These are phyloP conservation scores for Gadopsis marmoratus DNA, from an alignment of 2,797 vertebrate species.

Conservation along the genomic window DNA sequence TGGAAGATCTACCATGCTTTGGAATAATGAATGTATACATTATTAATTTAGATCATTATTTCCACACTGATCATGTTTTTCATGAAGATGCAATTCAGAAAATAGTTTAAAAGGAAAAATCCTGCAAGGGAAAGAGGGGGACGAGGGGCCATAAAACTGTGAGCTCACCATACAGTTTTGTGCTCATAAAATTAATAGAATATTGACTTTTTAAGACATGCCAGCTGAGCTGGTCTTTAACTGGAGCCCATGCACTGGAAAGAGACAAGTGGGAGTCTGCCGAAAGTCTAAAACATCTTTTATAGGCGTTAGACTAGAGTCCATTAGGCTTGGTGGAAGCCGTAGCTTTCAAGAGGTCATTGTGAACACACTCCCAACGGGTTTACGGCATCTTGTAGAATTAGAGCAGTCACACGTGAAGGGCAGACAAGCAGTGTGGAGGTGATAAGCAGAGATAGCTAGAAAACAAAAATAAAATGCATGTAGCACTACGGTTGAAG, in stretches of 20 bases:
- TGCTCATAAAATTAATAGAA: conserved; percentile 66
- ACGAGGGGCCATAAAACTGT: conserved; percentile 37
- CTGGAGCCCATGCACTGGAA: conserved; percentile 25
- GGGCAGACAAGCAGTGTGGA: conserved; percentile 66
- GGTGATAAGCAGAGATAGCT: conserved; percentile 59
- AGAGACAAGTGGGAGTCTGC: conserved; percentile 31
- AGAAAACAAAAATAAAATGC: conserved; percentile 49
- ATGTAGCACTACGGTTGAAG: not conserved
- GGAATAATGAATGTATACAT: conserved; percentile 38
- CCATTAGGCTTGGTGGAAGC: conserved; percentile 69
- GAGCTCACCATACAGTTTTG: conserved; percentile 12
- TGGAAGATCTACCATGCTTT: conserved; percentile 69
- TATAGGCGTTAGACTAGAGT: conserved; percentile 64
- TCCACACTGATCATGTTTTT: conserved; percentile 7
- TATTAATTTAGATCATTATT: conserved; percentile 42
- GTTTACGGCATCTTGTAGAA: conserved; percentile 74
- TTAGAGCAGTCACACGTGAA: conserved; percentile 69
- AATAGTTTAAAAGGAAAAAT: conserved; percentile 22
- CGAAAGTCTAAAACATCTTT: conserved; percentile 59
- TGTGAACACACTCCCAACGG: conserved; percentile 63
- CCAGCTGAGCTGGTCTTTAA: conserved; percentile 61
- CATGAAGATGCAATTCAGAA: conserved; percentile 21
- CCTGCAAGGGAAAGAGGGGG: conserved; percentile 28
- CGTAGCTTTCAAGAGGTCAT: conserved; percentile 65
- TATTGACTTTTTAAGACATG: conserved; percentile 62